Evolutionary conservation across 1,140 invertebrate genomes (phyloP).

Genomic region (Epicauta chinensis): DNA sequence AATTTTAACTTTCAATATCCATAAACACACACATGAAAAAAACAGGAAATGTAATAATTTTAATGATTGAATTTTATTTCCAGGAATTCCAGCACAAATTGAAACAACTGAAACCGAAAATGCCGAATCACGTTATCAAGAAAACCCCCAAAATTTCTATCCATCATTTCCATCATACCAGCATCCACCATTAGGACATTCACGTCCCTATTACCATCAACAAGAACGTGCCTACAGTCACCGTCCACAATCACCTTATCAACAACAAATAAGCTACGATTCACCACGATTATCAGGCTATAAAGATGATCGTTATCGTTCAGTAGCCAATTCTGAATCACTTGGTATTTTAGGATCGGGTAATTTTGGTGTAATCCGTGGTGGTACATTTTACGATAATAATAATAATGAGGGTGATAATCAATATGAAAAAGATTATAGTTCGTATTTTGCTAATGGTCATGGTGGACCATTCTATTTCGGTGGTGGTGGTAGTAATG

Average conservation of each 20-base stretch:
- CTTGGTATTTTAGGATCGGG: conserved; percentile 65
- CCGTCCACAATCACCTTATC: conserved; percentile 29
- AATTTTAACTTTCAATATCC: too few species aligned
- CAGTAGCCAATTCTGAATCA: conserved; percentile 9
- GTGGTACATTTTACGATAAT: conserved; percentile 74
- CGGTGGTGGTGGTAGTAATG: conserved; percentile 37
- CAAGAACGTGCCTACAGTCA: conserved; percentile 39
- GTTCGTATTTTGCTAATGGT: conserved; percentile 59
- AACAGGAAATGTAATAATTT: too few species aligned
- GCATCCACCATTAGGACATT: conserved; percentile 38
- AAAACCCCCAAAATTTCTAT: conserved; percentile 23
- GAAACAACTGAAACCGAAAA: too few species aligned
- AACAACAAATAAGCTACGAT: conserved; percentile 28
- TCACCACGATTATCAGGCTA: conserved; percentile 27
- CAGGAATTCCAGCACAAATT: too few species aligned
- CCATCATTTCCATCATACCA: conserved; percentile 33
- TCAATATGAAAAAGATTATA: conserved; percentile 47
- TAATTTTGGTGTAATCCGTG: conserved; percentile 81
- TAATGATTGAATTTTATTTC: too few species aligned
- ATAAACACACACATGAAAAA: too few species aligned
- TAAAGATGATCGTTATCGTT: conserved; percentile 21
- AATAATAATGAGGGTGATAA: conserved; percentile 43
- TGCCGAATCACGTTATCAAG: too few species aligned
- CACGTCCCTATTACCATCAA: conserved; percentile 32
- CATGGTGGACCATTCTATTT: conserved; percentile 51